These are phyloP conservation scores for Chamaea fasciata DNA, from an alignment of 2,113 vertebrate genomes.

Conservation along the genomic window DNA sequence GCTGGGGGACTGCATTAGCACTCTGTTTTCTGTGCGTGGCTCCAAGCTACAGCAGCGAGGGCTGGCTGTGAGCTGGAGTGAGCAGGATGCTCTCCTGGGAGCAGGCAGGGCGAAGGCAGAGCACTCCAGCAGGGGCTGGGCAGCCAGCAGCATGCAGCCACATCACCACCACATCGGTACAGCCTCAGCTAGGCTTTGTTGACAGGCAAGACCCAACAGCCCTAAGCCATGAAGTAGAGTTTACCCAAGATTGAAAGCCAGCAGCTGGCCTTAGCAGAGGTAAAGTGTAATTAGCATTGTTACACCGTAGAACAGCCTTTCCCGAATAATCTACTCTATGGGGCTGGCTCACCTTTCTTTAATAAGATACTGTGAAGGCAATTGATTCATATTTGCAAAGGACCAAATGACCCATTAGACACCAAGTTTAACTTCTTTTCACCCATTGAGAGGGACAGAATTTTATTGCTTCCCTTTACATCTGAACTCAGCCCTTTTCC, in stretches of 20 bases:
- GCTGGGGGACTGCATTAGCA: not conserved
- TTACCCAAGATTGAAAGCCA: not conserved
- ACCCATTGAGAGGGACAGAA: not conserved
- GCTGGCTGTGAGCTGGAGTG: not conserved
- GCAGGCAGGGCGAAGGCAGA: not conserved
- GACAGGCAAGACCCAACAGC: not conserved
- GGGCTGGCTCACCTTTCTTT: not conserved
- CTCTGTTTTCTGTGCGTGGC: not conserved
- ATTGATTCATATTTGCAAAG: not conserved
- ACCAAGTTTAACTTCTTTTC: not conserved
- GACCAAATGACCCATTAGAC: not conserved
- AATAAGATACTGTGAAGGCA: not conserved
- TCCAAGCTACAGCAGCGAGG: not conserved
- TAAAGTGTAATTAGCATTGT: not conserved
- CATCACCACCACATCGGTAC: rapidly evolving
- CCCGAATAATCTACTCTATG: not conserved
- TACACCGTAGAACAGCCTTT: not conserved
- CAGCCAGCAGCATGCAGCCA: not conserved
- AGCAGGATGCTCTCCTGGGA: not conserved
- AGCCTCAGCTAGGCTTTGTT: not conserved
- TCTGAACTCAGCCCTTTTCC: not conserved
- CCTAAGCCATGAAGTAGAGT: rapidly evolving
- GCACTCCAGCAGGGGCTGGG: not conserved
- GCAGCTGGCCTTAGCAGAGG: not conserved
- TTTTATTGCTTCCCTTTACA: not conserved